A percentile compares a stretch with the other conserved stretches of the same genome.
These are phyloP conservation scores for Fragum whitleyi DNA, from an alignment of 2,888 invertebrate species.

Conservation along the genomic window DNA sequence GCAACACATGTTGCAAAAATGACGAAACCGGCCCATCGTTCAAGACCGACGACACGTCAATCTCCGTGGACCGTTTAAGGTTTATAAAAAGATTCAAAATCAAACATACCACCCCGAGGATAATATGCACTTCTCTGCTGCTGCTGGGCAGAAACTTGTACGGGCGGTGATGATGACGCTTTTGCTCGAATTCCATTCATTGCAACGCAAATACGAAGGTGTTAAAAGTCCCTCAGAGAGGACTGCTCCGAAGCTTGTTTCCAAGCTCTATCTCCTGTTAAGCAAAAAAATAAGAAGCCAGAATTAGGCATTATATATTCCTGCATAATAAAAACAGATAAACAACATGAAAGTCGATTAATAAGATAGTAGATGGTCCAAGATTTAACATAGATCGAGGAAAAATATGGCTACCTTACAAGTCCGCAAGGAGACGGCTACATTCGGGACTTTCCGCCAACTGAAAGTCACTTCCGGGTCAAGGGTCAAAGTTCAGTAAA, in stretches of 20 bases:
- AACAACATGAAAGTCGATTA: slow-evolving; percentile 28
- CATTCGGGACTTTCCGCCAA: slow-evolving; percentile 78
- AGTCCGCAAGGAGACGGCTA: slow-evolving; percentile 82
- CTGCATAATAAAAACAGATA: slow-evolving; percentile 43
- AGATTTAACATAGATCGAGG: slow-evolving; percentile 69
- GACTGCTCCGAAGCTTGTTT: slow-evolving; percentile 80
- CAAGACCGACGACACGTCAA: slow-evolving; percentile 38
- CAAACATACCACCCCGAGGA: slow-evolving; percentile 59
- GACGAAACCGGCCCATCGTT: slow-evolving; percentile 54
- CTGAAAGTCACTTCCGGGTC: slow-evolving; percentile 69
- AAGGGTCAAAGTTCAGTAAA: slow-evolving; percentile 60
- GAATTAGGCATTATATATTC: slow-evolving; percentile 31
- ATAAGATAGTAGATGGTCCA: slow-evolving; percentile 71
- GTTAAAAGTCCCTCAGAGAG: slow-evolving; percentile 78
- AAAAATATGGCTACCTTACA: slow-evolving; percentile 81
- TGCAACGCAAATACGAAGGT: slow-evolving; percentile 78
- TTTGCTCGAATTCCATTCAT: slow-evolving; percentile 80
- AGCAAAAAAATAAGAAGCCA: slow-evolving; percentile 69
- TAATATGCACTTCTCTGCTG: slow-evolving; percentile 74
- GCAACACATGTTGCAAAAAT: slow-evolving; percentile 55
- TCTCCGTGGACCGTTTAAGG: background rate
- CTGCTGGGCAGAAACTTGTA: slow-evolving; percentile 73
- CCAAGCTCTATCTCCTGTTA: slow-evolving; percentile 82
- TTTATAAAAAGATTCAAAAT: background rate
- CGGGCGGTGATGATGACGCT: slow-evolving; percentile 79